Evolutionary conservation across 64 coral and sea anemone genomes (phyloP).

Genomic region (Actinia equina): DNA sequence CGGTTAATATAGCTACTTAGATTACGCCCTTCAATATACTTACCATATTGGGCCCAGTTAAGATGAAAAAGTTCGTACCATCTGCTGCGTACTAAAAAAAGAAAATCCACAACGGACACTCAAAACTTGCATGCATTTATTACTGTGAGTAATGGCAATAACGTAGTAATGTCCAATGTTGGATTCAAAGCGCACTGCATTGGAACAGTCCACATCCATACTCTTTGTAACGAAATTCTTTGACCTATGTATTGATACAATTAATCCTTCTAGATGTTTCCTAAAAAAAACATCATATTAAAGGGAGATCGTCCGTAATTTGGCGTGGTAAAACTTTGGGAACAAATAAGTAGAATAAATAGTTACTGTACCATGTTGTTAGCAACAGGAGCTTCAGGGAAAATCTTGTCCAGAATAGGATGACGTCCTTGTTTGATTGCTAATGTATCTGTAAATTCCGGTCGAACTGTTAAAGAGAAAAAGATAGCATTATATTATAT

Average conservation of each 20-base stretch:
- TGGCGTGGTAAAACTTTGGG: too few relatives aligned
- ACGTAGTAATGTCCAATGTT: too few relatives aligned
- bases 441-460: slow-evolving; percentile 95
- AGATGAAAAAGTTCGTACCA: slow-evolving; percentile 86
- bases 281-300: too few relatives aligned
- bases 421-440: slow-evolving; percentile 94
- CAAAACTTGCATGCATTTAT: too few relatives aligned
- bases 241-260: too few relatives aligned
- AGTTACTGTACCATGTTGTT: slow-evolving; percentile 77
- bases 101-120: background rate
- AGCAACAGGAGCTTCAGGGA: slow-evolving; percentile 76
- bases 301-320: too few relatives aligned
- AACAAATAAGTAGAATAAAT: background rate
- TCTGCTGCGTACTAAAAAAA: slow-evolving; percentile 87
- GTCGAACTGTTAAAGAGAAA: slow-evolving; percentile 59
- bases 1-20: too few relatives aligned
- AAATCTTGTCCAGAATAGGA: slow-evolving; percentile 96
- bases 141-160: too few relatives aligned
- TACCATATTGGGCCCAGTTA: slow-evolving; percentile 99
- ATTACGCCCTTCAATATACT: background rate
- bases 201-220: too few relatives aligned
- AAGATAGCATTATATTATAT: background rate
- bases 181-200: too few relatives aligned
- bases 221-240: too few relatives aligned
- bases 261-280: too few relatives aligned